A percentile compares a stretch with the other conserved stretches of the same genome.
Conservation (phyloP, 2,113 vertebrate species). For the Trinectes maculatus region DNA sequence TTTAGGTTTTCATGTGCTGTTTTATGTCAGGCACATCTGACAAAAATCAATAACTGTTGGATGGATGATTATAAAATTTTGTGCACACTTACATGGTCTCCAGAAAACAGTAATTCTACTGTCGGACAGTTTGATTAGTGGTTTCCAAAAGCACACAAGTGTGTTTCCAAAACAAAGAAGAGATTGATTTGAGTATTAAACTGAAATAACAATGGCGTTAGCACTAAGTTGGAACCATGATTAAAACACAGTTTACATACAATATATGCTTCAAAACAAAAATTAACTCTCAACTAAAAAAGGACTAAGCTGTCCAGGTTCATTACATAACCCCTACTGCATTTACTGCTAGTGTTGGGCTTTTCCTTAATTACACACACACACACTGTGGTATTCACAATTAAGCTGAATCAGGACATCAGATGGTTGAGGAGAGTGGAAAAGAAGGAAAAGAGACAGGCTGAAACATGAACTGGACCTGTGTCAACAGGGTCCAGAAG, state of each 20-base stretch:
- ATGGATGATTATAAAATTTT: too few species aligned
- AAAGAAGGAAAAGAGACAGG: slow-evolving; percentile 64
- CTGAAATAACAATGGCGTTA: not conserved
- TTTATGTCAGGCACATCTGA: too few species aligned
- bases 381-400: slow-evolving; percentile 71
- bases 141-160: slow-evolving; percentile 8
- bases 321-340: slow-evolving; percentile 43
- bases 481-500: slow-evolving; percentile 47
- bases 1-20: too few species aligned
- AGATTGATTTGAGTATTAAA: not conserved
- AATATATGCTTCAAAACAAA: not conserved
- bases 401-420: slow-evolving; percentile 79
- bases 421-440: slow-evolving; percentile 36
- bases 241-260: not conserved
- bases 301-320: slow-evolving; percentile 36
- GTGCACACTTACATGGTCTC: too few species aligned
- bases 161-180: not conserved
- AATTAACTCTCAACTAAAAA: slow-evolving; percentile 2
- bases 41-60: too few species aligned
- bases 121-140: not conserved
- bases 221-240: not conserved
- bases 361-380: slow-evolving; percentile 62
- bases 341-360: slow-evolving; percentile 54
- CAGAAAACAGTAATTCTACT: too few species aligned
- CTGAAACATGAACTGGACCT: slow-evolving; percentile 64